phyloP scores from a whole-genome alignment of 1,140 invertebrate species.

The Papilio helenus region DNA sequence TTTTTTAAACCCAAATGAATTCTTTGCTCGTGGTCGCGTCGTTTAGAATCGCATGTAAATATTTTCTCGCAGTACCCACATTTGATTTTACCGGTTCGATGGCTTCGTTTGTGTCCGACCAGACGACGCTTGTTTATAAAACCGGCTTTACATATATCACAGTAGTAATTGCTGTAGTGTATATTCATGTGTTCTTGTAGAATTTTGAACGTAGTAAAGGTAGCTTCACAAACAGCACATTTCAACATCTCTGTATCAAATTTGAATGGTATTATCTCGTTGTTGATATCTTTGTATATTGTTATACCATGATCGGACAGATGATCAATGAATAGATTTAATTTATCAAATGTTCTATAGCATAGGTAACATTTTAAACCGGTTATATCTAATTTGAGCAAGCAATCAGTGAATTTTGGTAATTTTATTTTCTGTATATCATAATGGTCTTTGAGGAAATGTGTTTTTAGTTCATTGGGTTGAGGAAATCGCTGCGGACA shows the following conservation, averaged over 20 bases:
- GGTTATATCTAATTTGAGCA: constrained; percentile 60
- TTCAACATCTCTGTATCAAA: constrained; percentile 48
- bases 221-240: constrained; percentile 50
- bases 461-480: constrained; percentile 46
- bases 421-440: constrained; percentile 39
- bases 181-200: constrained; percentile 53
- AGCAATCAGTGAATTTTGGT: constrained; percentile 44
- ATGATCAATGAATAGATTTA: constrained; percentile 51
- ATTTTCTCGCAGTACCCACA: constrained; percentile 60
- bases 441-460: constrained; percentile 44
- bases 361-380: constrained; percentile 55
- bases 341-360: constrained; percentile 39
- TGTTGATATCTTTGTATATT: constrained; percentile 48
- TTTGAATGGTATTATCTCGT: constrained; percentile 59
- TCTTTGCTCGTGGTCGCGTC: constrained; percentile 55
- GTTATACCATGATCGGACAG: constrained; percentile 48
- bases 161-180: constrained; percentile 55
- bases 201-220: constrained; percentile 48
- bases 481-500: constrained; percentile 47
- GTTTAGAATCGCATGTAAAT: constrained; percentile 53
- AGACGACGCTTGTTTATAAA: constrained; percentile 57
- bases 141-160: constrained; percentile 50
- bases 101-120: constrained; percentile 52
- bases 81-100: constrained; percentile 53
- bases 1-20: constrained; percentile 57